Conservation (phyloP, 2,113 vertebrate genomes). For the Pomatostomus ruficeps region DNA sequence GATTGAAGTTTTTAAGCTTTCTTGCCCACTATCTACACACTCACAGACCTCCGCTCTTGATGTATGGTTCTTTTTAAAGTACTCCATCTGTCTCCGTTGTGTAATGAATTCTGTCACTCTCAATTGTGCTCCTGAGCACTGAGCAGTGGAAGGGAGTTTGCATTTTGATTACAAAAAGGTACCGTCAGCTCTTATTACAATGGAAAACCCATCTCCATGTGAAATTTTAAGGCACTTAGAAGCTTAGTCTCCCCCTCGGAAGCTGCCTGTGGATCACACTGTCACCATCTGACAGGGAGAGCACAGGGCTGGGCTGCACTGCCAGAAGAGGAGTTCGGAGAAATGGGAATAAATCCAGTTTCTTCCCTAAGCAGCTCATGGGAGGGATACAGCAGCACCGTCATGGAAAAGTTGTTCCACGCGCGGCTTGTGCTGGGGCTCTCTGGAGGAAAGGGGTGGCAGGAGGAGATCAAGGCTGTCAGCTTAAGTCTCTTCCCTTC, state of each 20-base stretch:
- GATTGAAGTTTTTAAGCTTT: slow-evolving; percentile 54
- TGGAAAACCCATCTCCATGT: slow-evolving; percentile 39
- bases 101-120: slow-evolving; percentile 75
- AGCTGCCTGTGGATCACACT: background rate
- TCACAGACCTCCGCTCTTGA: slow-evolving; percentile 45
- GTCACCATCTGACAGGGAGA: slow-evolving; percentile 32
- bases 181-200: slow-evolving; percentile 64
- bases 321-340: background rate
- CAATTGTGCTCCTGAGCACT: slow-evolving; percentile 42
- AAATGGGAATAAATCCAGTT: slow-evolving; percentile 10
- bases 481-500: slow-evolving; percentile 24
- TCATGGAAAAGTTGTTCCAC: background rate
- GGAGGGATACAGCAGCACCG: background rate
- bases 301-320: background rate
- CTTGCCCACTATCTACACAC: slow-evolving; percentile 51
- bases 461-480: slow-evolving; percentile 13
- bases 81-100: slow-evolving; percentile 42
- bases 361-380: background rate
- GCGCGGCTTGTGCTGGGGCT: background rate
- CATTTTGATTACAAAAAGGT: slow-evolving; percentile 66
- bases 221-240: slow-evolving; percentile 64
- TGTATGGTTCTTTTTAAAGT: slow-evolving; percentile 56
- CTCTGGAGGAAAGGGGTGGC: background rate
- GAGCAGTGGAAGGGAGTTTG: slow-evolving; percentile 51
- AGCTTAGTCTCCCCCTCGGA: slow-evolving; percentile 16